A percentile compares a stretch with the other conserved stretches of the same genome.
These are phyloP conservation scores for Calephelis nemesis DNA, from an alignment of 1,140 invertebrate genomes.

Conservation along the genomic window DNA sequence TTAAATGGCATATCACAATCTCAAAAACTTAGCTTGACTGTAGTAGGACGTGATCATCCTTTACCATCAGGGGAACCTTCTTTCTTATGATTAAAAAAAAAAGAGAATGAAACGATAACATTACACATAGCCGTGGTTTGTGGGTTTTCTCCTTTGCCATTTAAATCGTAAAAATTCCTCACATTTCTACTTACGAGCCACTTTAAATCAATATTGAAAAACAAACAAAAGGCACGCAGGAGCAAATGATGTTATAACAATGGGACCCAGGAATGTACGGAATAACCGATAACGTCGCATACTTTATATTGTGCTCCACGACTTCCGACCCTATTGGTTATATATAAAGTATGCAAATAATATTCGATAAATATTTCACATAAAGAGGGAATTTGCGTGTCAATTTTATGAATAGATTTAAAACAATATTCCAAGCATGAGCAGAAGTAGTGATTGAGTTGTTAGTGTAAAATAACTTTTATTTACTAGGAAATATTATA, in stretches of 20 bases:
- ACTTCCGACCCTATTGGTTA: neutral
- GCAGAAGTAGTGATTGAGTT: conserved; percentile 8
- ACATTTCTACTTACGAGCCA: conserved; percentile 69
- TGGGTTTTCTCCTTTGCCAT: conserved; percentile 43
- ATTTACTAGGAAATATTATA: conserved; percentile 13
- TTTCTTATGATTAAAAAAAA: too few species aligned
- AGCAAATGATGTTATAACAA: conserved; percentile 77
- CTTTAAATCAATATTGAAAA: conserved; percentile 71
- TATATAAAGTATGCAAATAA: conserved; percentile 2
- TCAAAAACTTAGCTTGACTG: too few species aligned
- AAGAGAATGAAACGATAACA: too few species aligned
- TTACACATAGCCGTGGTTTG: too few species aligned
- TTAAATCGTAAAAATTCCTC: conserved; percentile 71
- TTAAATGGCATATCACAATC: too few species aligned
- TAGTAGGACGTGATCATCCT: too few species aligned
- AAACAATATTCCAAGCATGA: conserved; percentile 2
- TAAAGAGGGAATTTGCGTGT: neutral
- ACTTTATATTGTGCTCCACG: neutral
- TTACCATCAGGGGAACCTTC: too few species aligned
- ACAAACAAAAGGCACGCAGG: conserved; percentile 45
- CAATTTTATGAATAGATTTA: conserved; percentile 13
- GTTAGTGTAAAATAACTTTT: conserved; percentile 13
- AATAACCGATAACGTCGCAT: conserved; percentile 14
- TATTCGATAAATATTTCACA: conserved; percentile 9
- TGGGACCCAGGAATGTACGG: conserved; percentile 35